These are phyloP conservation scores for Zenarchopterus dispar DNA, from an alignment of 2,797 vertebrate species.

Conservation along the genomic window DNA sequence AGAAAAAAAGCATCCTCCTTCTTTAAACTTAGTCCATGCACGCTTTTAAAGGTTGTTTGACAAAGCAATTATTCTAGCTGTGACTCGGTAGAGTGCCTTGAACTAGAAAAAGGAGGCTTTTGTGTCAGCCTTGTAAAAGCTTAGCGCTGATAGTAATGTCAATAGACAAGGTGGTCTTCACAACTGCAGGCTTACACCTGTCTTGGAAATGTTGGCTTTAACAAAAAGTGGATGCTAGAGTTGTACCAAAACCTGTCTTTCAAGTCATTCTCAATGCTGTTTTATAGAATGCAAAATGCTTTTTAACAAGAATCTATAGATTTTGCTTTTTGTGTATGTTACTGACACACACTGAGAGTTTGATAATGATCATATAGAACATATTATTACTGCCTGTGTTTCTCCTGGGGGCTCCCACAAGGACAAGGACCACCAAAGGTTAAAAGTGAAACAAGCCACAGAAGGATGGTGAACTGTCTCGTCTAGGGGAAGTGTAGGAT, in stretches of 20 bases:
- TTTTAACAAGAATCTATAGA: neutral
- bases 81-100: conserved; percentile 27
- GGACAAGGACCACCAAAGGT: neutral
- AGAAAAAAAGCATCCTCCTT: conserved; percentile 3
- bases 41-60: conserved; percentile 29
- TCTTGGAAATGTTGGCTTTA: conserved; percentile 26
- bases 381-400: neutral
- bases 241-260: neutral
- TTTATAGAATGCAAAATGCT: neutral
- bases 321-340: conserved; percentile 11
- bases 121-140: conserved; percentile 23
- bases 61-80: conserved; percentile 26
- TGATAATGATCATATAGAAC: too few species aligned
- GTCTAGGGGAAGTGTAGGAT: too few species aligned
- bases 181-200: neutral
- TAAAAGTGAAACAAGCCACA: neutral
- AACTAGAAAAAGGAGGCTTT: conserved; percentile 37
- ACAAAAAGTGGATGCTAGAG: too few species aligned
- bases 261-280: neutral
- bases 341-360: too few species aligned
- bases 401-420: neutral
- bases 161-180: conserved; percentile 18
- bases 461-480: too few species aligned
- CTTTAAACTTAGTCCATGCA: neutral
- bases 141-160: conserved; percentile 32